Evolutionary conservation across 2,797 vertebrate species (phyloP), one percentile per base, ranked within the genome.

Genomic region (Syndactyla subalaris): DNA sequence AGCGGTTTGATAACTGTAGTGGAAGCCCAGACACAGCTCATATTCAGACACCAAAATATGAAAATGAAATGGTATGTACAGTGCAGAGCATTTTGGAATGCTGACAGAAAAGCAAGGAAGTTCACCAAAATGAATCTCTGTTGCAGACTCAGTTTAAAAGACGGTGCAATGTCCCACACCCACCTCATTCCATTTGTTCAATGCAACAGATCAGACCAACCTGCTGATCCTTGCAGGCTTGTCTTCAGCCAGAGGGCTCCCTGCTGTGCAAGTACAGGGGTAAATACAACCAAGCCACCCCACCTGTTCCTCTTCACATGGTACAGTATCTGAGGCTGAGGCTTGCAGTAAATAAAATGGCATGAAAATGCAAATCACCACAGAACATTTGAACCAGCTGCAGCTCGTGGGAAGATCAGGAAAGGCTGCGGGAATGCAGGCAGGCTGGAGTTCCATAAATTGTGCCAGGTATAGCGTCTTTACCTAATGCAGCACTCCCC

Each of bases 321-420:
- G 15, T 36, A 14, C 0, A 0, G 4, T 27, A 13, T 30, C 22
- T n/a, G 48, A 85, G n/a, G 8, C 21, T 82, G 58, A 72, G 17
- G 30, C 11, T 51, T 43, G 11, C 26, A 66, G 15, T 51, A 23
- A 26, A 45, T 45, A 22, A 68, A 76, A 9, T 34, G 16, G 8
- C 13, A 14, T 20, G 18, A 74, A 67, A 80, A 38, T 12, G 55
- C 48, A 67, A 80, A 67, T 20, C 13, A 23, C 22, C 0, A 0
- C 14, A 36, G 27, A 54, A 27, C 1, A 4, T 45, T n/a, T 4
- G 0, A 48, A 58, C 9, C 6, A 11, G 3, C 8, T 0, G 0
- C 26, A 17, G 15, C 30, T n/a, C 7, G 4, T 2, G 2, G 21
- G 14, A 85, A 79, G 19, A 14, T 74, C 38, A 24, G 46, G 34